Conservation (phyloP, 2,113 vertebrate species). For the Rhipidura dahli region DNA sequence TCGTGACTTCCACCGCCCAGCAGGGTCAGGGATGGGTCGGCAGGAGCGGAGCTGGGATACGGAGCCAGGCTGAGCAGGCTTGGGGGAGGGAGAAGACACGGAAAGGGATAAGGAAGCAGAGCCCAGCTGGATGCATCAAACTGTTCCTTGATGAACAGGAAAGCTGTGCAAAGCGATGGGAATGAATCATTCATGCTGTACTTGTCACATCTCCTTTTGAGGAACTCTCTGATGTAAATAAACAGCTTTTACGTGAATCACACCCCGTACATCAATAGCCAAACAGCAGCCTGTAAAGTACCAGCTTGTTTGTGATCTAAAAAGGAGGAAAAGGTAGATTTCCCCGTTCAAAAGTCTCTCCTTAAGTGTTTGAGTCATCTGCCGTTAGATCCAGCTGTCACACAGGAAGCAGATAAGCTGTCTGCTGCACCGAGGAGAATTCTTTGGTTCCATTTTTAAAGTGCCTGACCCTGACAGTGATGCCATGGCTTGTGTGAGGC, state of each 20-base stretch:
- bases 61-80: neutral
- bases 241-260: slow-evolving; percentile 61
- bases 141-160: neutral
- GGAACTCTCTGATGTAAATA: slow-evolving; percentile 69
- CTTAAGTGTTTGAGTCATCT: neutral
- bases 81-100: neutral
- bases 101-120: neutral
- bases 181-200: slow-evolving; percentile 20
- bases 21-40: neutral
- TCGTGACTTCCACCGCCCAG: neutral
- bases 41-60: neutral
- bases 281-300: slow-evolving; percentile 4
- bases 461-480: slow-evolving; percentile 11
- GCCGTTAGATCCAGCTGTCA: neutral
- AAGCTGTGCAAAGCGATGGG: neutral
- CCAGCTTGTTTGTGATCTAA: neutral
- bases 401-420: neutral
- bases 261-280: neutral
- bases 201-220: slow-evolving; percentile 1
- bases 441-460: neutral
- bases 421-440: neutral
- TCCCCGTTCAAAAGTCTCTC: neutral
- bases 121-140: neutral
- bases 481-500: neutral
- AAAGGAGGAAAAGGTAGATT: slow-evolving; percentile 12